Percentiles rank a stretch among this genome's conserved stretches.
Evolutionary conservation across 2,888 invertebrate species (phyloP).

Genomic region (Orgyia antiqua): DNA sequence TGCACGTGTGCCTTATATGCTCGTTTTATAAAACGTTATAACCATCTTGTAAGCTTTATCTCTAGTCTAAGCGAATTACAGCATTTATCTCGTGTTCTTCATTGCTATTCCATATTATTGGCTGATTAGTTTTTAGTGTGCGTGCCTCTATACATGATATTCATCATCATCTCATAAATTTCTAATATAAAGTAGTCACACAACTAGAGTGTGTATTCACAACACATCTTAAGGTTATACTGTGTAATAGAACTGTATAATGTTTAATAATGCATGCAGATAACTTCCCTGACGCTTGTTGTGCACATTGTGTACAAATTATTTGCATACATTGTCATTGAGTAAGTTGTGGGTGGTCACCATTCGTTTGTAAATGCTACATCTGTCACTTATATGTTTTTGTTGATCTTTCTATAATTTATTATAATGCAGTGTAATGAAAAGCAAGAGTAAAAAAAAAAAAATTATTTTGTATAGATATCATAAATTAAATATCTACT

Average conservation of each 20-base stretch:
- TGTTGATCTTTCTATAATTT: too few relatives aligned
- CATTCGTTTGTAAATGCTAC: too few relatives aligned
- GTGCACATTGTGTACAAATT: constrained; percentile 34
- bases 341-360: constrained; percentile 27
- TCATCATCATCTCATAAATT: constrained; percentile 4
- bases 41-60: constrained; percentile 12
- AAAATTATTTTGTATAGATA: too few relatives aligned
- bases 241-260: constrained; percentile 15
- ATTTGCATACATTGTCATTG: constrained; percentile 46
- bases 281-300: constrained; percentile 21
- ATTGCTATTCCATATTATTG: constrained; percentile 3
- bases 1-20: constrained; percentile 4
- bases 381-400: too few relatives aligned
- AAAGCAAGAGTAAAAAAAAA: too few relatives aligned
- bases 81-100: constrained; percentile 7
- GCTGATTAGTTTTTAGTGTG: neutral
- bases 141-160: constrained; percentile 1
- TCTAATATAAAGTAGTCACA: neutral
- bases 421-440: too few relatives aligned
- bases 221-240: constrained; percentile 22
- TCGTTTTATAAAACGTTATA: constrained; percentile 8
- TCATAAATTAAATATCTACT: too few relatives aligned
- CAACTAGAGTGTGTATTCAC: constrained; percentile 7
- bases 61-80: constrained; percentile 9
- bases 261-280: constrained; percentile 23